Conservation (phyloP, 2,113 vertebrate genomes). For the Muntiacus reevesi region DNA sequence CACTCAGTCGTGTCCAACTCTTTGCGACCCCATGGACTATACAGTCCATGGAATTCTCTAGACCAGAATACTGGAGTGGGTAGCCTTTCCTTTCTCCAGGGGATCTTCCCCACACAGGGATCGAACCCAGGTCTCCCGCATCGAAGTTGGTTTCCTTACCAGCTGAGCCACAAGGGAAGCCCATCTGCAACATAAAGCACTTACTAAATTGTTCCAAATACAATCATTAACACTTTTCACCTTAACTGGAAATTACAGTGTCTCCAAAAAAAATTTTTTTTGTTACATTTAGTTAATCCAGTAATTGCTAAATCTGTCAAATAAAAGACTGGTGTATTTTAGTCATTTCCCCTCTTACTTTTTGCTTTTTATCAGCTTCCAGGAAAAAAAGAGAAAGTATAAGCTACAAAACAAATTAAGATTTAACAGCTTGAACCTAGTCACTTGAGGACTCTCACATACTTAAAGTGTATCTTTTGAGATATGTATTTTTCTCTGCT, state of each 20-base stretch:
- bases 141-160: not conserved
- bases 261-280: not conserved
- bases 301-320: constrained; percentile 19
- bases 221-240: not conserved
- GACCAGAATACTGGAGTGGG: not conserved
- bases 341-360: not conserved
- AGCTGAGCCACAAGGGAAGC: not conserved
- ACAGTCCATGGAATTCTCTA: not conserved
- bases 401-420: not conserved
- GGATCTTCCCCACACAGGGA: not conserved
- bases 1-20: rapidly evolving
- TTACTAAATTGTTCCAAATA: not conserved
- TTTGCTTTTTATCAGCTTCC: constrained; percentile 1
- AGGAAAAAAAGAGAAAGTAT: constrained; percentile 1
- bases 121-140: not conserved
- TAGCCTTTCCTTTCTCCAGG: not conserved
- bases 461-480: constrained; percentile 13
- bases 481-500: not conserved
- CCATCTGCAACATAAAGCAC: not conserved
- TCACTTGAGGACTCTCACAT: not conserved
- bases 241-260: not conserved
- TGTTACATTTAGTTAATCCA: not conserved
- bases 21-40: not conserved
- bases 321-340: not conserved
- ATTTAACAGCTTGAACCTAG: not conserved